Percentiles rank a stretch among this genome's conserved stretches.
phyloP scores from a whole-genome alignment of 2,797 vertebrate species.

The Triplophysa yarkandensis region DNA sequence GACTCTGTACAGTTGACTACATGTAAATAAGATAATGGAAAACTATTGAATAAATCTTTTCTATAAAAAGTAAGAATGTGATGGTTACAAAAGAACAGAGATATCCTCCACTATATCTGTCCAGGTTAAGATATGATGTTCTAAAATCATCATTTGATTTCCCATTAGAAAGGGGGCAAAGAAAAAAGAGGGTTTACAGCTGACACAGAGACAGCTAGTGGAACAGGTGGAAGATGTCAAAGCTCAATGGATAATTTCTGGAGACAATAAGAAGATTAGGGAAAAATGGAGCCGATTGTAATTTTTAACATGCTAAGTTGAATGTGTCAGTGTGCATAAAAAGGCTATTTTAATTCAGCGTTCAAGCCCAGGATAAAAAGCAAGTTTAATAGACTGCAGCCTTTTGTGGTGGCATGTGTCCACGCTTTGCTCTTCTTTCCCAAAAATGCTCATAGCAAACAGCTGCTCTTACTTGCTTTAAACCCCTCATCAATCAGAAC shows the following conservation, averaged over 20 bases:
- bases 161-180: background rate
- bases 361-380: constrained; percentile 48
- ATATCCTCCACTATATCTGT: constrained; percentile 15
- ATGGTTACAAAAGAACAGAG: constrained; percentile 8
- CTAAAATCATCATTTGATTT: constrained; percentile 50
- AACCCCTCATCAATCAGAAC: constrained; percentile 20
- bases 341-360: constrained; percentile 64
- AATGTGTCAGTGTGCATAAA: constrained; percentile 64
- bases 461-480: constrained; percentile 37
- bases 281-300: constrained; percentile 33
- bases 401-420: constrained; percentile 28
- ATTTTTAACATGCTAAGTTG: constrained; percentile 48
- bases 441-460: constrained; percentile 36
- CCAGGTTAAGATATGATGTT: constrained; percentile 23
- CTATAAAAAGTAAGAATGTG: constrained; percentile 26
- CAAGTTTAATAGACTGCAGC: constrained; percentile 42
- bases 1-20: background rate
- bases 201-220: constrained; percentile 40
- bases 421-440: constrained; percentile 29
- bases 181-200: constrained; percentile 49
- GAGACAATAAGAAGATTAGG: constrained; percentile 52
- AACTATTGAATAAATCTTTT: background rate
- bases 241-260: constrained; percentile 45
- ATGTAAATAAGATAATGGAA: constrained; percentile 8
- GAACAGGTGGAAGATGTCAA: constrained; percentile 47